Conservation (phyloP, 2,888 invertebrate species). For the Thereva nobilitata region DNA sequence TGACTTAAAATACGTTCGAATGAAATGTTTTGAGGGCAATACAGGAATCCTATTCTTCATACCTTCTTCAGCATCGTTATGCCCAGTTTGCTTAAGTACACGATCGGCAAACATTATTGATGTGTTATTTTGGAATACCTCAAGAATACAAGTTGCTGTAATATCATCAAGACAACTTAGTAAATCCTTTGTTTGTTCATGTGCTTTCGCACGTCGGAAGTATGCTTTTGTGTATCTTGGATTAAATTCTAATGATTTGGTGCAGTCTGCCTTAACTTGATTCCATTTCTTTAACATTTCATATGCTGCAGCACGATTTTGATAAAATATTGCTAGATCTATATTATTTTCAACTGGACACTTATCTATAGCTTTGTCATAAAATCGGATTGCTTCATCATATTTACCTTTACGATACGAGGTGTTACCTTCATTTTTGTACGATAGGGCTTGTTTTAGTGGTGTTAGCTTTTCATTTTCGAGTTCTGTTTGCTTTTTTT, state of each 20-base stretch:
- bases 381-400: slow-evolving; percentile 86
- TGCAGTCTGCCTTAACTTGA: slow-evolving; percentile 84
- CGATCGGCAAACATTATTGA: slow-evolving; percentile 84
- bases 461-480: slow-evolving; percentile 60
- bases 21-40: slow-evolving; percentile 84
- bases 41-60: slow-evolving; percentile 70
- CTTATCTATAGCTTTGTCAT: slow-evolving; percentile 90
- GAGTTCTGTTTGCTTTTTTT: slow-evolving; percentile 45
- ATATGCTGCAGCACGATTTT: slow-evolving; percentile 94
- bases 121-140: slow-evolving; percentile 81
- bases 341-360: slow-evolving; percentile 75
- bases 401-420: slow-evolving; percentile 85
- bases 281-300: slow-evolving; percentile 87
- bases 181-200: slow-evolving; percentile 79
- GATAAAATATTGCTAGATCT: slow-evolving; percentile 89
- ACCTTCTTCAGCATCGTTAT: slow-evolving; percentile 74
- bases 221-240: slow-evolving; percentile 88
- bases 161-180: slow-evolving; percentile 86
- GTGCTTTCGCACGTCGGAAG: slow-evolving; percentile 78
- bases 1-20: slow-evolving; percentile 84
- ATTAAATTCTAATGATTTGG: slow-evolving; percentile 81
- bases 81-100: slow-evolving; percentile 74
- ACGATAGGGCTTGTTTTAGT: slow-evolving; percentile 73
- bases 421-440: slow-evolving; percentile 87
- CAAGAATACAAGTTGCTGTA: slow-evolving; percentile 89